Evolutionary conservation across 2,113 vertebrate species (phyloP).

Genomic region (Paratilapia polleni): DNA sequence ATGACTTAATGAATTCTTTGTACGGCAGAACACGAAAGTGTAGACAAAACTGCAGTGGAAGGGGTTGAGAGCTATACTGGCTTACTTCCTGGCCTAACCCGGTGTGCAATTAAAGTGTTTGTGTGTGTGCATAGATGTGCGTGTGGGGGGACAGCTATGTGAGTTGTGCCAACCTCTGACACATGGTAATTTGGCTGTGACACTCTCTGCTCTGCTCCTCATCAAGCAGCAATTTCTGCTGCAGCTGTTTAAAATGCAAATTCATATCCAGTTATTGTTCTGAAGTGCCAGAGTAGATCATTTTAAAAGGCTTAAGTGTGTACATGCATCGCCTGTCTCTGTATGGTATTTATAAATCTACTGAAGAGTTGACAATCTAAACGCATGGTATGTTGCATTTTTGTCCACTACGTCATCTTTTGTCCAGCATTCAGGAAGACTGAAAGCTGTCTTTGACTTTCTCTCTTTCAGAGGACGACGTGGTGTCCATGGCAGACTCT

Average conservation of each 20-base stretch:
- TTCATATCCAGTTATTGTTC: conserved; percentile 19
- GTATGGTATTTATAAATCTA: not conserved
- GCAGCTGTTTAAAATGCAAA: conserved; percentile 42
- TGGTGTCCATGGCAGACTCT: conserved; percentile 90
- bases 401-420: not conserved
- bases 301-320: not conserved
- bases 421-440: not conserved
- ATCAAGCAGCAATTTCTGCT: conserved; percentile 43
- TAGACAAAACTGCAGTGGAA: not conserved
- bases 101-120: conserved; percentile 5
- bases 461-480: conserved; percentile 76
- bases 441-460: not conserved
- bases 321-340: not conserved
- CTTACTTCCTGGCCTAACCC: not conserved
- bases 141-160: not conserved
- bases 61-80: not conserved
- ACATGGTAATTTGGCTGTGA: conserved; percentile 41
- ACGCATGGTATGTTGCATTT: not conserved
- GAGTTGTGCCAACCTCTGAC: conserved; percentile 28
- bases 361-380: not conserved
- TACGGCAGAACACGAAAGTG: not conserved
- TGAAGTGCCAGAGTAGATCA: not conserved
- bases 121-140: not conserved
- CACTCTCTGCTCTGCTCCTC: conserved; percentile 11
- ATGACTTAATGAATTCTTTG: not conserved